Base-by-base conservation (phyloP, 2,113 vertebrate genomes). In the Sapayoa aenigma region DNA sequence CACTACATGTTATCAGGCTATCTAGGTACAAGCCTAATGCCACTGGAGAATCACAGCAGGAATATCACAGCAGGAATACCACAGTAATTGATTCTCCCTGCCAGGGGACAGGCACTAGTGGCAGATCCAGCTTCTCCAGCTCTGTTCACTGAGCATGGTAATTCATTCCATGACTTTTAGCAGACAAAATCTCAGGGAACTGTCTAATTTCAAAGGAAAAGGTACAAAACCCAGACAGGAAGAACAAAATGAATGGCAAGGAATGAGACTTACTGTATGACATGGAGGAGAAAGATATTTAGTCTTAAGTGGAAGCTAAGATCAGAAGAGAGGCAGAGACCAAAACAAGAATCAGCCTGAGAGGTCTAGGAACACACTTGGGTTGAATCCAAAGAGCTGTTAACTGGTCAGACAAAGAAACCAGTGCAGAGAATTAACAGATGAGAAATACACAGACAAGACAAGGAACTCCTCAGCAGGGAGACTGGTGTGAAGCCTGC, bases 391-490 rank as follows among this genome's bases (percentile, higher is more conserved):
- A 55, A 87, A 31, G 35, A 84, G 33, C 17, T 81, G 11, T 60
- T 77, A 37, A 24, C 14, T 28, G 44, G 25, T 50, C 35, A 68
- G 47, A 39, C 44, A 87, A 90, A 53, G 52, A 80, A 87, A 72
- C 1, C 12, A 65, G 25, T 21, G 49, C 49, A 68, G 35, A 63
- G 67, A 73, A 3, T 2, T 8, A 77, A 52, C 22, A 63, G 20
- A 62, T 15, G 5, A 68, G n/a, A 84, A 92, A 75, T 14, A 52
- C 0, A 8, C 13, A 75, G 23, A n/a, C 0, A 35, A 19, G 44
- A 28, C 31, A 46, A 0, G 0, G 21, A 76, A 59, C 8, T 59
- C 44, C 44, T 49, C 44, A 68, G 12, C 1, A 63, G 14, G 7
- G 9, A 90, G 28, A 55, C 19, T 19, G 11, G 49, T 31, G 25